These are phyloP conservation scores for Cordilura impudica DNA, from an alignment of 2,888 invertebrate genomes.

Conservation along the genomic window DNA sequence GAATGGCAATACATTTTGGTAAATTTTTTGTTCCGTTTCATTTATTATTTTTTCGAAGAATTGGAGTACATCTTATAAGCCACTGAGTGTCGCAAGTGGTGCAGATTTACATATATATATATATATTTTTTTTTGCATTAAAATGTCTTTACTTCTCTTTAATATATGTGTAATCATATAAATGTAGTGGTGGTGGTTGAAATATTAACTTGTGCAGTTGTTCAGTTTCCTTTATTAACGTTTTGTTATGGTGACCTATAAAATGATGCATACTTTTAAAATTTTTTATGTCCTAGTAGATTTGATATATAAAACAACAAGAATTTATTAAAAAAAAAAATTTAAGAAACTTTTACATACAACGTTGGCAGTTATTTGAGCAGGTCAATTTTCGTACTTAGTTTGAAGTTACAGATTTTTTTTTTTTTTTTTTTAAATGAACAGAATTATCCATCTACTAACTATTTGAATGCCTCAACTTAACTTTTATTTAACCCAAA, in stretches of 20 bases:
- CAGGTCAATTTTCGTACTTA: background rate
- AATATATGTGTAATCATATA: background rate
- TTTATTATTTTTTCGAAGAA: background rate
- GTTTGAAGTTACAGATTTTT: too few species aligned
- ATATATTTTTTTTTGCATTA: background rate
- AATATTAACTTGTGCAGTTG: background rate
- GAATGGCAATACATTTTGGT: background rate
- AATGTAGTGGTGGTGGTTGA: background rate
- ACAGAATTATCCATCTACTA: too few species aligned
- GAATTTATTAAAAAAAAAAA: too few species aligned
- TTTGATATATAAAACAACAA: background rate
- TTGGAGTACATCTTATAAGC: conserved; percentile 30
- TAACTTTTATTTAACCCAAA: too few species aligned
- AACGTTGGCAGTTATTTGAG: background rate
- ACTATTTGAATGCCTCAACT: background rate
- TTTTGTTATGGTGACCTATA: conserved; percentile 3
- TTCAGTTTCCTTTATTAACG: background rate
- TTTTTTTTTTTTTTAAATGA: too few species aligned
- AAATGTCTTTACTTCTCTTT: background rate
- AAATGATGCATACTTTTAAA: background rate
- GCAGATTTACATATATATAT: too few species aligned
- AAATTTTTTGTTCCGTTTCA: background rate
- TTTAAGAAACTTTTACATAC: background rate
- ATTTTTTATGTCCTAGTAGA: background rate
- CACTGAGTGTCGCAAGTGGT: conserved; percentile 22